Base-by-base conservation (phyloP, 2,888 invertebrate species). In the Erebia ligea region DNA sequence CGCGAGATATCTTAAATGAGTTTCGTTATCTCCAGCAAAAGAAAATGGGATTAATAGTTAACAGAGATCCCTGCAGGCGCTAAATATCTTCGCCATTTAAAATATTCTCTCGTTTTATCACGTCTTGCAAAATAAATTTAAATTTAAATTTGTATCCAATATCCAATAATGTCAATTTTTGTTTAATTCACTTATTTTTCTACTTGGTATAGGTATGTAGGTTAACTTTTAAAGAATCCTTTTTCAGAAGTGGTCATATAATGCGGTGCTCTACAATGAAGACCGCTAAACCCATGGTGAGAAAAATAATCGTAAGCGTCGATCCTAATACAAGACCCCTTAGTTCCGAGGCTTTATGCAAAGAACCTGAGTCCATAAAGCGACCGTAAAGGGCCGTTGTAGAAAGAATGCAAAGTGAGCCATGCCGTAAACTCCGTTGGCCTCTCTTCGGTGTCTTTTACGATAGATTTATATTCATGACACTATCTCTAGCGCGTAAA, bases 391-490 rank as follows among this genome's bases (percentile, higher is more conserved):
- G 88, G 90, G 87, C 82, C 82, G 81, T 84, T 82, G 86, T 83
- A 86, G 90, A 88, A 92, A 92, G 93, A 93, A 92, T 92, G 92
- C 92, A 92, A 93, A 92, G 92, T 92, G 91, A 91, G 91, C 88
- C 83, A 82, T 86, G 86, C 88, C 87, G 87, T 90, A 89, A 90
- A 84, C 82, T 83, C 79, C 81, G 82, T 87, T 89, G 84, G 88
- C 86, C 87, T 89, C 87, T 87, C 86, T 82, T 86, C 81, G 87
- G 88, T 89, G 89, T 90, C 90, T 89, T 91, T 91, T 91, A 91
- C 92, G 89, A 91, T 91, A 92, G 91, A 92, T 93, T 93, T 92
- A 93, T 93, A 93, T 93, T 93, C 92, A 93, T 92, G 92, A 87
- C 93, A 90, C 91, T 91, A 90, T 92, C 91, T 92, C 86, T 80